Percentiles rank a stretch among this genome's conserved stretches.
phyloP scores from a whole-genome alignment of 2,797 vertebrate genomes.

The Esox lucius region DNA sequence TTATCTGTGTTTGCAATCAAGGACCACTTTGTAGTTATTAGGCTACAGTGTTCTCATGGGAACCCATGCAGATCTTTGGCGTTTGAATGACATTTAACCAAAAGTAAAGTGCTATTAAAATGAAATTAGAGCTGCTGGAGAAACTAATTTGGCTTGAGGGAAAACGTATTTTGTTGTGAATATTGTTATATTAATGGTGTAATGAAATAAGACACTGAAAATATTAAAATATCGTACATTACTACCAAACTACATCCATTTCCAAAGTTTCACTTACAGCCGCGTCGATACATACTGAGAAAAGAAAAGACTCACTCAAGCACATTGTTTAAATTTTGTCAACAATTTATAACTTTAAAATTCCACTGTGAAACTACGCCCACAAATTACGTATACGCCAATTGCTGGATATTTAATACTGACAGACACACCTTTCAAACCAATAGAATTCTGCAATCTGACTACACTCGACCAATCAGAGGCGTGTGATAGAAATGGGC shows the following conservation, averaged over 20 bases:
- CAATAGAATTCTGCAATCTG: constrained; percentile 40
- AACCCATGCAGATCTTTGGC: not conserved
- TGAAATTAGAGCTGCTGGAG: not conserved
- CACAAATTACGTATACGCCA: constrained; percentile 17
- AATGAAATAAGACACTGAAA: not conserved
- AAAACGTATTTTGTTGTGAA: not conserved
- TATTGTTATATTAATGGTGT: too few relatives aligned
- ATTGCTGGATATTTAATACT: constrained; percentile 30
- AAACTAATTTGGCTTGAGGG: not conserved
- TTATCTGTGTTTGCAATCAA: not conserved
- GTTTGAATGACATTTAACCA: not conserved
- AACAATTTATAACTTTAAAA: not conserved
- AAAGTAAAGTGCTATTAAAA: not conserved
- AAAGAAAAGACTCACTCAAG: not conserved
- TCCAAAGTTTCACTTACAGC: not conserved
- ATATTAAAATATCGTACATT: not conserved
- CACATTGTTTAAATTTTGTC: not conserved
- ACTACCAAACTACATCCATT: not conserved
- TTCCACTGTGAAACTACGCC: not conserved
- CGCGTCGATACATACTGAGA: too few relatives aligned
- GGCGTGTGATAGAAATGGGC: constrained; percentile 14
- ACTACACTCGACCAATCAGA: constrained; percentile 8
- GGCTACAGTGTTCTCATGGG: not conserved
- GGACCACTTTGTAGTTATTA: not conserved
- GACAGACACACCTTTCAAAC: constrained; percentile 22